These are phyloP conservation scores for Anticlea derivata DNA, from an alignment of 2,888 invertebrate genomes.

Conservation along the genomic window DNA sequence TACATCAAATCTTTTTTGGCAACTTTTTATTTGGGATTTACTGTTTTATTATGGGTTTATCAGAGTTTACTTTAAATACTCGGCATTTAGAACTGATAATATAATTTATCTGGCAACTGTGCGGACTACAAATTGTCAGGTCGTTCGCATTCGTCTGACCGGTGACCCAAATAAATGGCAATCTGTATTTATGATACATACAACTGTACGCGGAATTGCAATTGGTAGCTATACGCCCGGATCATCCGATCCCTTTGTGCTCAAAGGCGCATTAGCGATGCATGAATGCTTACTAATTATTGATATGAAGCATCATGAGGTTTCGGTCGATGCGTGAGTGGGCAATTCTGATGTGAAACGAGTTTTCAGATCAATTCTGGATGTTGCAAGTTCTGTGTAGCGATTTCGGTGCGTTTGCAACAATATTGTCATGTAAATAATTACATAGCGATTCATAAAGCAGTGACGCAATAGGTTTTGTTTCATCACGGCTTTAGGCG, in stretches of 20 bases:
- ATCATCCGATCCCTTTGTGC: conserved; percentile 69
- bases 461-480: conserved; percentile 78
- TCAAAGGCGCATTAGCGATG: conserved; percentile 66
- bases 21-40: too few relatives aligned
- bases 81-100: background rate
- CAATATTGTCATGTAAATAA: conserved; percentile 78
- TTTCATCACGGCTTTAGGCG: conserved; percentile 78
- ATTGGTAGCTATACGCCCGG: conserved; percentile 26
- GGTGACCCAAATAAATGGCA: conserved; percentile 62
- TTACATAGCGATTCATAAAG: conserved; percentile 74
- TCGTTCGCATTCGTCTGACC: conserved; percentile 53
- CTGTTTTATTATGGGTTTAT: too few relatives aligned
- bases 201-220: conserved; percentile 32
- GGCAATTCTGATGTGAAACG: conserved; percentile 1
- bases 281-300: conserved; percentile 57
- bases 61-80: background rate
- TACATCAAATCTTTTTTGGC: too few relatives aligned
- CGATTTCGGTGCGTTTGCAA: conserved; percentile 51
- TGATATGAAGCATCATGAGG: conserved; percentile 37
- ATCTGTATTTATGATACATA: conserved; percentile 26
- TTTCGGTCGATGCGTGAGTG: conserved; percentile 18
- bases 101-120: conserved; percentile 38
- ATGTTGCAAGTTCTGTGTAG: conserved; percentile 49
- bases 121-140: conserved; percentile 40
- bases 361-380: conserved; percentile 23